Conservation (phyloP, 2,888 invertebrate species). For the Caradrina kadenii region DNA sequence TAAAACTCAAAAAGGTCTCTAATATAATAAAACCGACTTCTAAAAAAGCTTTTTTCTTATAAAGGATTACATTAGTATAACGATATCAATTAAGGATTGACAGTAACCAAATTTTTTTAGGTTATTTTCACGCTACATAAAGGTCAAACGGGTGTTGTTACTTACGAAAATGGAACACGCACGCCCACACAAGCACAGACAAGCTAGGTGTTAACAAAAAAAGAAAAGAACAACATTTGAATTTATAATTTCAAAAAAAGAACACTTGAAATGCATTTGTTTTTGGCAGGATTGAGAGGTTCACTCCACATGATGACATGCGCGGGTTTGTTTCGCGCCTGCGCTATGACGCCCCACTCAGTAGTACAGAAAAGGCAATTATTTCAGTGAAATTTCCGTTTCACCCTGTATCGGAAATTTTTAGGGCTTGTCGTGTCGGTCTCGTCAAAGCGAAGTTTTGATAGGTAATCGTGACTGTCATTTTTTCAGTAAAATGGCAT, state of each 20-base stretch:
- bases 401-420: conserved; percentile 77
- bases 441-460: conserved; percentile 65
- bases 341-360: conserved; percentile 69
- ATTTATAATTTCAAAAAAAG: conserved; percentile 50
- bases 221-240: conserved; percentile 47
- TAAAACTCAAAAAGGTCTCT: conserved; percentile 23
- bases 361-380: conserved; percentile 76
- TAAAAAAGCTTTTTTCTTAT: conserved; percentile 44
- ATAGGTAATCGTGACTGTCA: conserved; percentile 65
- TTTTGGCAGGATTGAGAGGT: conserved; percentile 74
- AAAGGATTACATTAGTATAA: conserved; percentile 56
- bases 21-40: conserved; percentile 37
- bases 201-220: conserved; percentile 30
- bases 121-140: conserved; percentile 50
- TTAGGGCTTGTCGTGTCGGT: conserved; percentile 78
- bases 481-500: conserved; percentile 48
- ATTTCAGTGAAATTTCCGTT: conserved; percentile 84
- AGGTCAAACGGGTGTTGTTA: conserved; percentile 50
- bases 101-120: conserved; percentile 60
- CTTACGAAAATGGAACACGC: conserved; percentile 55
- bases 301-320: conserved; percentile 74
- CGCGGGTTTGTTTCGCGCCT: conserved; percentile 77
- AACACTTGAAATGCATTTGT: conserved; percentile 72
- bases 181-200: conserved; percentile 51
- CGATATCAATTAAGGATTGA: conserved; percentile 61